phyloP scores from a whole-genome alignment of 30 jellyfish, hydroid and myxozoan species.

The Cassiopea andromeda region DNA sequence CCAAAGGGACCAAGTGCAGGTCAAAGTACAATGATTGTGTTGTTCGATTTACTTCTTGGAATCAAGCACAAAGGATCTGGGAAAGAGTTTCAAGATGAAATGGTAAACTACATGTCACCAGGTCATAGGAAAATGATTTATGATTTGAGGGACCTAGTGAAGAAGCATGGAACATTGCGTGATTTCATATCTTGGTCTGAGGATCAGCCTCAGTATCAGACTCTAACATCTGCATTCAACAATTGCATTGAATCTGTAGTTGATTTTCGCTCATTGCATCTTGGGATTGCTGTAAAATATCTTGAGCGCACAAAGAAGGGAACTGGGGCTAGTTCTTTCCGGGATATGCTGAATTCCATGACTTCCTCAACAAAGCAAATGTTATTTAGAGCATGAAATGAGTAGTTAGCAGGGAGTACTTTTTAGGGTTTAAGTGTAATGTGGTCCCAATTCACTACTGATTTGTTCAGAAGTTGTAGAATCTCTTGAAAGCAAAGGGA shows the following conservation, averaged over 20 bases:
- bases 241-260: conserved; percentile 39
- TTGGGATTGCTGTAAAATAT: conserved; percentile 58
- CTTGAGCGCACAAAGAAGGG: conserved; percentile 47
- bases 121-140: conserved; percentile 23
- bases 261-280: conserved; percentile 49
- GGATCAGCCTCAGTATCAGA: not conserved
- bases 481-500: no score
- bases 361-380: conserved; percentile 6
- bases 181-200: conserved; percentile 11
- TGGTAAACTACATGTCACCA: conserved; percentile 51
- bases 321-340: conserved; percentile 63
- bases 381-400: not conserved
- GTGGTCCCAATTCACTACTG: no score
- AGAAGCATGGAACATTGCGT: conserved; percentile 40
- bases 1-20: conserved; percentile 75
- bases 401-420: no score
- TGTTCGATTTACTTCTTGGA: conserved; percentile 64
- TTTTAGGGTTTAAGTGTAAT: no score
- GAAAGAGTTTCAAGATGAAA: conserved; percentile 61
- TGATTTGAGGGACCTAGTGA: conserved; percentile 23
- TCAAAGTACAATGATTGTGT: conserved; percentile 58
- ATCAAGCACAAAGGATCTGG: conserved; percentile 61
- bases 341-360: conserved; percentile 48
- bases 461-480: no score
- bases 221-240: conserved; percentile 22